Base-by-base conservation (phyloP, 1,140 invertebrate genomes). In the Penaeus japonicus region DNA sequence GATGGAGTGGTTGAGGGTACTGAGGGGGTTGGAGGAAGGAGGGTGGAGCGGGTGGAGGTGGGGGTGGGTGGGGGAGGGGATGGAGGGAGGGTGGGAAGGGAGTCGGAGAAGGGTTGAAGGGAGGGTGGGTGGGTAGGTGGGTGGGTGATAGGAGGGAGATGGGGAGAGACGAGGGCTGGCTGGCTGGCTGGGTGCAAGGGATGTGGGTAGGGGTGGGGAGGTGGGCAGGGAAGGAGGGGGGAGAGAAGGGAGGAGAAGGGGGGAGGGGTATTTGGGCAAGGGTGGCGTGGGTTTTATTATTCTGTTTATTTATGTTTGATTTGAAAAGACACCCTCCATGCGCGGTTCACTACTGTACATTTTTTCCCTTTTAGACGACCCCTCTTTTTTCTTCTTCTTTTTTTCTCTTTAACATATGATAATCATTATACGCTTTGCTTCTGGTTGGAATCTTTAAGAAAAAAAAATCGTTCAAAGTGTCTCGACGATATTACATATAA, bases 251-350 rank as follows among this genome's bases (percentile, higher is more conserved):
- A 39, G 35, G 75, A 39, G 79, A 22, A 20, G 53, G 32, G 79
- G 18, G 39, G 5, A 12, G 47, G 47, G 47, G 47, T 47, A 12
- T 47, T 47, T 47, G 47, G 47, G 35, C 22, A 35, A 39, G 79
- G 47, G 30, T 24, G 79, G 79, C 22, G 39, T 27, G 39, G 79
- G 30, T 81, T 53, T 27, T 77, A 39, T 77, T 77, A 32, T 27
- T 77, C 20, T 77, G 73, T 77, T 77, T 77, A 77, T 77, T 77
- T 77, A 32, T 24, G 39, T 77, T 77, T 27, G 73, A n/a, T 77
- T 39, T 32, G n/a, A 22, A 27, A 32, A n/a, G 27, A 77, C 73
- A 27, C 73, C 39, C 39, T 77, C 30, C 73, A 32, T 77, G 30
- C 20, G 20, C 30, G 20, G 73, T 77, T 39, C 30, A 24, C 47